Evolutionary conservation across 2,113 vertebrate species (phyloP).

Genomic region (Pedetes capensis): DNA sequence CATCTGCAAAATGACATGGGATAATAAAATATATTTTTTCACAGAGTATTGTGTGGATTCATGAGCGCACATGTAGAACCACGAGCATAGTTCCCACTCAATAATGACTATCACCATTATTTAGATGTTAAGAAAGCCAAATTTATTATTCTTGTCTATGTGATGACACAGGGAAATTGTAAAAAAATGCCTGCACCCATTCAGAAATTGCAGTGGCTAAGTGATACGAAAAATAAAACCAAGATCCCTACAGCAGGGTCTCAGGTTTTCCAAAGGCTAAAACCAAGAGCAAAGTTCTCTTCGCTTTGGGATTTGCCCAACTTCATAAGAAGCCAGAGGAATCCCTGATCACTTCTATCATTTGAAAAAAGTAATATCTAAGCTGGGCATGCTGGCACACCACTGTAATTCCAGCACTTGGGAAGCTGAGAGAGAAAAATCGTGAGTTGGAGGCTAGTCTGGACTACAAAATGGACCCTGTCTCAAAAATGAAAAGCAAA

Average conservation of each 20-base stretch:
- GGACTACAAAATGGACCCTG: too few species aligned
- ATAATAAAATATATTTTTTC: neutral
- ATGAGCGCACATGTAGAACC: neutral
- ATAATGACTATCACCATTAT: neutral
- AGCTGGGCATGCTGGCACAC: too few species aligned
- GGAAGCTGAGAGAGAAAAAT: too few species aligned
- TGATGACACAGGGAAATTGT: neutral
- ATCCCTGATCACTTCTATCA: neutral
- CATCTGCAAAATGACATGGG: neutral
- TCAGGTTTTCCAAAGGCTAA: neutral
- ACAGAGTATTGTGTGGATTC: neutral
- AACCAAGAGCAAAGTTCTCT: neutral
- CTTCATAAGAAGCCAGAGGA: neutral
- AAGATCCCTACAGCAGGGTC: neutral
- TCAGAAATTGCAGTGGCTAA: neutral
- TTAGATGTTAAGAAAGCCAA: neutral
- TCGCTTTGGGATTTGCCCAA: neutral
- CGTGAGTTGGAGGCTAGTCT: too few species aligned
- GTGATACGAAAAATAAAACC: neutral
- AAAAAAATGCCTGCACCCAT: neutral
- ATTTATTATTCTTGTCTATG: neutral
- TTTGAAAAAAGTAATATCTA: neutral
- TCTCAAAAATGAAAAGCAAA: too few species aligned
- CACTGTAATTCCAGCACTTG: too few species aligned
- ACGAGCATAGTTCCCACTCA: neutral